A percentile compares a stretch with the other conserved stretches of the same genome.
These are phyloP conservation scores for Pelagia noctiluca DNA, from an alignment of 30 jellyfish, hydroid and myxozoan species.

Conservation along the genomic window DNA sequence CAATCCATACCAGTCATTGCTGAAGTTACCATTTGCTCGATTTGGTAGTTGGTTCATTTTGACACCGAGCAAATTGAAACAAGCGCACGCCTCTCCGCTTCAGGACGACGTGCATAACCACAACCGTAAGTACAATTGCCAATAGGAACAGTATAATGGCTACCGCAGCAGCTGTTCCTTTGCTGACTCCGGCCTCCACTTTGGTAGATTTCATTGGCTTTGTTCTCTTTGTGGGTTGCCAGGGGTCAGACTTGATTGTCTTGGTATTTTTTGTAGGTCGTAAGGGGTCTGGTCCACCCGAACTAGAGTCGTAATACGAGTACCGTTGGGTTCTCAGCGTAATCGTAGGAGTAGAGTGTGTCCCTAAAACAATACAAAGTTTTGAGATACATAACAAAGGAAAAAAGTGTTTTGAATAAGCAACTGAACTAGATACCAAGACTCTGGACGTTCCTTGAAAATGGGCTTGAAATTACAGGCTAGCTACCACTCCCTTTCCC, in stretches of 20 bases:
- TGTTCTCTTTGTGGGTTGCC: neutral
- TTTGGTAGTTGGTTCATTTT: constrained; percentile 25
- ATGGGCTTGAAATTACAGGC: too few relatives aligned
- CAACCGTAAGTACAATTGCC: constrained; percentile 35
- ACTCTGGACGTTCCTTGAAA: too few relatives aligned
- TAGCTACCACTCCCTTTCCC: too few relatives aligned
- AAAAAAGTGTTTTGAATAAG: too few relatives aligned
- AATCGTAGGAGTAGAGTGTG: neutral
- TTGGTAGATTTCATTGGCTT: neutral
- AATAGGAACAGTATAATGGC: constrained; percentile 4
- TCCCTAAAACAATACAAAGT: neutral
- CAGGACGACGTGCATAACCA: constrained; percentile 34
- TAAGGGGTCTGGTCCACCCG: constrained; percentile 54
- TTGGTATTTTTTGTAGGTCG: too few relatives aligned
- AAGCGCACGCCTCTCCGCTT: constrained; percentile 51
- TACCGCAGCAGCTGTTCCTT: constrained; percentile 51
- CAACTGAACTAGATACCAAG: too few relatives aligned
- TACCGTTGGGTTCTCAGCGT: constrained; percentile 14
- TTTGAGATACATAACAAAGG: too few relatives aligned
- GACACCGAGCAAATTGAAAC: constrained; percentile 33
- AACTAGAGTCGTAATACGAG: constrained; percentile 31
- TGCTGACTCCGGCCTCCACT: constrained; percentile 27
- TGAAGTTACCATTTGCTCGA: too few relatives aligned
- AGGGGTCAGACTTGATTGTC: too few relatives aligned
- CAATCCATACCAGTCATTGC: too few relatives aligned